Base-by-base conservation (phyloP, 1,140 invertebrate genomes). In the Ephestia elutella region DNA sequence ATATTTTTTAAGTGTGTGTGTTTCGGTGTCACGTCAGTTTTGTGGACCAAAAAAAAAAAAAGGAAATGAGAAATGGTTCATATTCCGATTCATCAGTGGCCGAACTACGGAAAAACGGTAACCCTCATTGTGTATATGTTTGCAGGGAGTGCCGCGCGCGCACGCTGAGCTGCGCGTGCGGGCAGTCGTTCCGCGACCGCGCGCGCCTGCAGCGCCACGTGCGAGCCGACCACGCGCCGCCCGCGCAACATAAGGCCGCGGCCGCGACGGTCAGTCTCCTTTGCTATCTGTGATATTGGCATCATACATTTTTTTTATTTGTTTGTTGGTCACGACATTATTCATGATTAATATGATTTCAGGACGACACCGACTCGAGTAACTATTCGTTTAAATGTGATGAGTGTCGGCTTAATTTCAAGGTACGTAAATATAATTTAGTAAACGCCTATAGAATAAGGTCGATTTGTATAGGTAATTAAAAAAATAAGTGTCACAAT, bases 311-410 rank as follows among this genome's bases (percentile, higher is more conserved):
- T 28, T n/a, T n/a, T n/a, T n/a, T n/a, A n/a, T n/a, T n/a, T n/a
- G n/a, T n/a, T n/a, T n/a, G n/a, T n/a, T n/a, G n/a, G n/a, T n/a
- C n/a, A n/a, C n/a, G n/a, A 11, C 30, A 32, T 32, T 25, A 3
- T 32, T 32, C 1, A 32, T 32, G 9, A 11, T 32, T 28, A 28
- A 28, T 28, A 28, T 28, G 8, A 28, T 60, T 57, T 30, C 56
- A 64, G 62, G 50, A 11, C 21, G 21, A 20, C 13, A 56, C 32
- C 5, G 44, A 61, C 13, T 53, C 44, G 15, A 54, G 32, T 44
- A 57, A 60, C 1, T 8, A 32, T 15, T 44, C 38, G 13, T 77
- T 71, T 44, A 71, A 65, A 57, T 77, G 74, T 73, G 70, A 77
- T 25, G 55, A 62, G 18, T 77, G 74, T 59, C 32, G 60, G 57